These are phyloP conservation scores for Anagyrus pseudococci DNA, from an alignment of 2,888 invertebrate genomes.

Conservation along the genomic window DNA sequence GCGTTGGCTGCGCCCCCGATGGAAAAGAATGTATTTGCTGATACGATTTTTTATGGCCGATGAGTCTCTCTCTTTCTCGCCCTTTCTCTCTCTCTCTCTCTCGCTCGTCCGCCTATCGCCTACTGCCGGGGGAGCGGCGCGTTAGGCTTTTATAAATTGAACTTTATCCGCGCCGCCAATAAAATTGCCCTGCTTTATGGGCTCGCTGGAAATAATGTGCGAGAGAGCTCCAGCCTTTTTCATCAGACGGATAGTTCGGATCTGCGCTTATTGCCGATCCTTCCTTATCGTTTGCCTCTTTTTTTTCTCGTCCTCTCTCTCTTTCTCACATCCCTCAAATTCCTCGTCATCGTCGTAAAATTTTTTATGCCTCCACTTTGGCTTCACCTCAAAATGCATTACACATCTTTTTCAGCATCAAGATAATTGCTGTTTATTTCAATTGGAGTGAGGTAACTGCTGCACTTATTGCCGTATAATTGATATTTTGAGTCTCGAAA, in stretches of 20 bases:
- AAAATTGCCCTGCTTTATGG: constrained; percentile 27
- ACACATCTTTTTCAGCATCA: not conserved
- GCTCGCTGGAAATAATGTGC: constrained; percentile 12
- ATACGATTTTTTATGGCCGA: constrained; percentile 34
- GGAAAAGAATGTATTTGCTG: constrained; percentile 33
- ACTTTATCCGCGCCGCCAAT: constrained; percentile 30
- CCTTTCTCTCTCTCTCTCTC: no score
- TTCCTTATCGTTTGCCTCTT: not conserved
- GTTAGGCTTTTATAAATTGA: constrained; percentile 34
- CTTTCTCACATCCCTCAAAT: not conserved
- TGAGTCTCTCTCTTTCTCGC: constrained; percentile 1
- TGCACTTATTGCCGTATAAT: no score
- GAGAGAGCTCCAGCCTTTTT: no score
- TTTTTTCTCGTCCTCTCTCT: not conserved
- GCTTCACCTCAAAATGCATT: not conserved
- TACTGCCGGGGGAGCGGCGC: constrained; percentile 7
- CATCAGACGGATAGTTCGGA: not conserved
- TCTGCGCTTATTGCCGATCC: no score
- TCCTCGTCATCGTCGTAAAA: not conserved
- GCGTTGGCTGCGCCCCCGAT: no score
- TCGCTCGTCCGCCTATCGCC: no score
- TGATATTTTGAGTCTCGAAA: no score
- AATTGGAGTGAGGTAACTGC: no score
- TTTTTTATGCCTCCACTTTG: not conserved
- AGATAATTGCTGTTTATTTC: no score